Conservation (phyloP, 2,113 vertebrate genomes). For the Camelus bactrianus region DNA sequence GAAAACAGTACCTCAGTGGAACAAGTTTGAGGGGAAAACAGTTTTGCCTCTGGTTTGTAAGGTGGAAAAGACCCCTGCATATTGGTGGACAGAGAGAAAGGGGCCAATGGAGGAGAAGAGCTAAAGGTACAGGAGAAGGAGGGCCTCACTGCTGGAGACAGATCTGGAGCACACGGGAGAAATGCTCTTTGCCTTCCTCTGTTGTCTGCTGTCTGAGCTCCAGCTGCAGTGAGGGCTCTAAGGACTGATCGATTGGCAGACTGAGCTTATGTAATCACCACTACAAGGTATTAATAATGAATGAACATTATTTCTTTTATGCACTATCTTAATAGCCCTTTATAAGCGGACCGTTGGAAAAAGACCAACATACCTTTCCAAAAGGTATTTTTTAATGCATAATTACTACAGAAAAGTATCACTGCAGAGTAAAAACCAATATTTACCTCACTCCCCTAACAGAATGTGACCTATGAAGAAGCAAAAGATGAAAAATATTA, state of each 20-base stretch:
- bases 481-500: background rate
- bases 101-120: background rate
- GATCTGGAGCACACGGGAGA: background rate
- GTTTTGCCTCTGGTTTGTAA: background rate
- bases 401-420: conserved; percentile 70
- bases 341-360: conserved; percentile 67
- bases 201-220: background rate
- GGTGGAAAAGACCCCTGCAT: background rate
- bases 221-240: background rate
- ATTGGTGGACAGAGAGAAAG: background rate
- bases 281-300: conserved; percentile 69
- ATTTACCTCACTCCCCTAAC: conserved; percentile 43
- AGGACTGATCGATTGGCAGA: background rate
- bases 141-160: background rate
- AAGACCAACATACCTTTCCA: conserved; percentile 62
- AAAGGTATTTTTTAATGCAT: conserved; percentile 74
- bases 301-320: conserved; percentile 69
- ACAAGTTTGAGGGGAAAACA: background rate
- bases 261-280: conserved; percentile 70
- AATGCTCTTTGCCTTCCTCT: background rate
- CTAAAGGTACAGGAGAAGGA: background rate
- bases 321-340: conserved; percentile 61
- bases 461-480: background rate
- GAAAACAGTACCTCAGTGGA: background rate
- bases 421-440: background rate